Base-by-base conservation (phyloP, 2,113 vertebrate species). In the Bos indicus region DNA sequence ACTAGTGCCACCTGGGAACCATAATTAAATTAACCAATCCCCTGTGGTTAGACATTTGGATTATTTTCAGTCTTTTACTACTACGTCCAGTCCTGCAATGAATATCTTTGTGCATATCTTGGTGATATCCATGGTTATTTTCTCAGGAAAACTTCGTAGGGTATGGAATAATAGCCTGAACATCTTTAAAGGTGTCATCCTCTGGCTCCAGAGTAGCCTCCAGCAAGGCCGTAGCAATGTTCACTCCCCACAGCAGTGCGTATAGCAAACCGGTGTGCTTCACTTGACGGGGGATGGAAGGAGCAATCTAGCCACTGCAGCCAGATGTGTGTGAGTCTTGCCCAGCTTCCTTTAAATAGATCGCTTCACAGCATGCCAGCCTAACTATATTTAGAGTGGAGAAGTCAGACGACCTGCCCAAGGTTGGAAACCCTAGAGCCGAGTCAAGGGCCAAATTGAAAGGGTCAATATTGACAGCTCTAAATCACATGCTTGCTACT, bases 131-230 rank as follows among this genome's bases (percentile, higher is more conserved):
- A 14, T 46, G 15, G 40, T 67, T 91, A 64, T 83, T 95, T 95
- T 71, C 64, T 95, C 74, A 81, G 83, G 90, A 88, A 88, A 93
- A 85, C 71, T 19, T 64, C 30, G 56, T 14, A 28, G 19, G 43
- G 36, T 51, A 46, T 60, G 64, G 40, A 89, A 48, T 60, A 81
- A 59, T 2, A 60, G 11, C 82, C 13, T 52, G 62, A 90, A 57
- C 1, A 10, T 80, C 67, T 93, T 84, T 57, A 40, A 94, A 81
- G 33, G 52, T 82, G 40, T 91, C 60, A 40, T 43, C 17, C 25
- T n/a, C 71, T 80, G 40, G 33, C 40, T 95, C 40, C 77, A 78
- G 48, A 92, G 3, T 23, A 6, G 28, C 23, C 19, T 74, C 36
- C 7, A 4, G 26, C 51, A 74, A 88, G 36, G 6, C 36, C 9